Percentiles rank a stretch among this genome's conserved stretches.
Evolutionary conservation across 2,113 vertebrate genomes (phyloP).

Genomic region (Lagopus leucura): DNA sequence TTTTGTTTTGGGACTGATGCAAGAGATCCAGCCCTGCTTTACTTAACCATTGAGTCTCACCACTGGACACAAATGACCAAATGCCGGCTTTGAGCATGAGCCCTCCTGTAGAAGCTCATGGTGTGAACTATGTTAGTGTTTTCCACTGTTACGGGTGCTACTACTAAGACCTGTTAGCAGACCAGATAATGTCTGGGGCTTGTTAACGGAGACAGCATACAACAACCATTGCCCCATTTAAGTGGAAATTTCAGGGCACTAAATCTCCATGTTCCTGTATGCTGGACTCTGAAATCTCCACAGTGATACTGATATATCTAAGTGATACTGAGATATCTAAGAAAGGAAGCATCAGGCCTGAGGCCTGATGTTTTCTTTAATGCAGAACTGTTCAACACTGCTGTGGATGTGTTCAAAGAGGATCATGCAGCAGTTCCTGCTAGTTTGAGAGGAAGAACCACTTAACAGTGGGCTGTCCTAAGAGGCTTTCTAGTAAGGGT

Average conservation of each 20-base stretch:
- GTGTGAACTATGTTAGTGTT: background rate
- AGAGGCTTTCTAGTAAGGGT: background rate
- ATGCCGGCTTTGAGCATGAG: background rate
- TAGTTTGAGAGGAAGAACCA: background rate
- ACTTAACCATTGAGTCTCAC: background rate
- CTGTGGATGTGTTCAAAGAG: background rate
- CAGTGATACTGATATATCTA: background rate
- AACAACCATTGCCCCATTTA: background rate
- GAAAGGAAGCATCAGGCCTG: background rate
- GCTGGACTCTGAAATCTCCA: background rate
- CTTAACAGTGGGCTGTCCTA: background rate
- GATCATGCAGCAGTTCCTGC: background rate
- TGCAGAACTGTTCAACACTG: background rate
- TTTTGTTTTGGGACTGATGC: background rate
- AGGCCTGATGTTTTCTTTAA: background rate
- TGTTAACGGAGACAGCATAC: background rate
- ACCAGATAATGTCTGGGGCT: background rate
- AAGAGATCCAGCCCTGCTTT: background rate
- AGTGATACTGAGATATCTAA: background rate
- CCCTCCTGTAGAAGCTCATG: background rate
- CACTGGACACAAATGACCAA: background rate
- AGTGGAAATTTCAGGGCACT: background rate
- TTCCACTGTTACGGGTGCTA: background rate
- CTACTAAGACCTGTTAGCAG: background rate
- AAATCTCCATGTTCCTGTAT: background rate